A percentile compares a stretch with the other conserved stretches of the same genome.
Conservation (phyloP, 2,888 invertebrate species). For the Melitaea athalia region DNA sequence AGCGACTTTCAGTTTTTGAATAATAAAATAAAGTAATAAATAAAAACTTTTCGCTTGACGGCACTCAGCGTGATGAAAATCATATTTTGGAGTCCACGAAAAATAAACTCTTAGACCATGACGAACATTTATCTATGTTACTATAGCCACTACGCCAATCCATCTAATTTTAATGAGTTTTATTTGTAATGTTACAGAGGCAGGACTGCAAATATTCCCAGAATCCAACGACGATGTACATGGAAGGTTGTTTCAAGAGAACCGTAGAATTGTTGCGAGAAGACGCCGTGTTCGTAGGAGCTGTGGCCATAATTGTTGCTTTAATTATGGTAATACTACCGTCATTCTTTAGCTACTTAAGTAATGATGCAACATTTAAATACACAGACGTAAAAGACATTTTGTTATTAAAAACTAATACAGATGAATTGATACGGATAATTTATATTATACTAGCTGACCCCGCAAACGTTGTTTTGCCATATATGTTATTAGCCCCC, state of each 20-base stretch:
- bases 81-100: too few relatives aligned
- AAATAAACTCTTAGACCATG: too few relatives aligned
- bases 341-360: background rate
- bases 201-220: slow-evolving; percentile 82
- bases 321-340: slow-evolving; percentile 86
- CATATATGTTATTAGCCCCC: too few relatives aligned
- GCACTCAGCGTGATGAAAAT: too few relatives aligned
- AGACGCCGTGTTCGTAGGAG: slow-evolving; percentile 91
- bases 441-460: too few relatives aligned
- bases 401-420: too few relatives aligned
- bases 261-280: slow-evolving; percentile 87
- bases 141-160: background rate
- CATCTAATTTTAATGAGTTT: background rate
- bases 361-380: background rate
- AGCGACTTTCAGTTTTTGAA: too few relatives aligned
- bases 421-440: too few relatives aligned
- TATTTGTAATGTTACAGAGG: slow-evolving; percentile 62
- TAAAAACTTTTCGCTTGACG: too few relatives aligned
- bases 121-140: too few relatives aligned
- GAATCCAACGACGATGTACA: slow-evolving; percentile 85
- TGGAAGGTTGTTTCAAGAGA: slow-evolving; percentile 88
- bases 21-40: too few relatives aligned
- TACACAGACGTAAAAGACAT: background rate
- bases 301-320: slow-evolving; percentile 91
- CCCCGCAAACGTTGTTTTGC: too few relatives aligned